Percentiles rank a stretch among this genome's conserved stretches.
These are phyloP conservation scores for Naso thynnoides DNA, from an alignment of 2,797 vertebrate species.

Conservation along the genomic window DNA sequence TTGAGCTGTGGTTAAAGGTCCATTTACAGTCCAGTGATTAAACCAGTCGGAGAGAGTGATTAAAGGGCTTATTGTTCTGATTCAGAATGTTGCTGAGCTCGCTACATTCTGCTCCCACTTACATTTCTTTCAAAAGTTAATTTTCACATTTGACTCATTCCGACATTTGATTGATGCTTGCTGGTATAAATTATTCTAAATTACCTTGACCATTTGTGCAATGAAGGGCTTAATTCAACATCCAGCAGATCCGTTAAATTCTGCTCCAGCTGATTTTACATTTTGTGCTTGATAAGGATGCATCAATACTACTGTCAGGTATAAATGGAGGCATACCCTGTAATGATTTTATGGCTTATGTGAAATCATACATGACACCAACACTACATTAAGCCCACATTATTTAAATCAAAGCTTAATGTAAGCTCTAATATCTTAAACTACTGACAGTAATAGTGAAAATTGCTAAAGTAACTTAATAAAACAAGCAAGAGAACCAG, in stretches of 20 bases:
- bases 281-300: no score
- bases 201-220: constrained; percentile 2
- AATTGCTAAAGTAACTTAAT: no score
- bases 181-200: neutral
- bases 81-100: constrained; percentile 8
- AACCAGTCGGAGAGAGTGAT: constrained; percentile 9
- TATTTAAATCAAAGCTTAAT: constrained; percentile 2
- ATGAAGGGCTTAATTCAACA: neutral
- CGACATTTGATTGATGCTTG: constrained; percentile 17
- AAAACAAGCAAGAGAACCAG: neutral
- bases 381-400: neutral
- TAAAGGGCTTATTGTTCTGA: neutral
- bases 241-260: neutral
- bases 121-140: constrained; percentile 17
- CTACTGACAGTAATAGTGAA: neutral
- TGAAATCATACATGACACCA: neutral
- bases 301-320: neutral
- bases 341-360: neutral
- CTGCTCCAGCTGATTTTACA: neutral
- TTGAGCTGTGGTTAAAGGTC: constrained; percentile 9
- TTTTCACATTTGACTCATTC: constrained; percentile 18
- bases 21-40: constrained; percentile 15
- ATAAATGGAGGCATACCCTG: neutral
- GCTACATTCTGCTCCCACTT: constrained; percentile 7
- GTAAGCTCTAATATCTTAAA: neutral